These are phyloP conservation scores for Morone chrysops DNA, from an alignment of 2,113 vertebrate species.

Conservation along the genomic window DNA sequence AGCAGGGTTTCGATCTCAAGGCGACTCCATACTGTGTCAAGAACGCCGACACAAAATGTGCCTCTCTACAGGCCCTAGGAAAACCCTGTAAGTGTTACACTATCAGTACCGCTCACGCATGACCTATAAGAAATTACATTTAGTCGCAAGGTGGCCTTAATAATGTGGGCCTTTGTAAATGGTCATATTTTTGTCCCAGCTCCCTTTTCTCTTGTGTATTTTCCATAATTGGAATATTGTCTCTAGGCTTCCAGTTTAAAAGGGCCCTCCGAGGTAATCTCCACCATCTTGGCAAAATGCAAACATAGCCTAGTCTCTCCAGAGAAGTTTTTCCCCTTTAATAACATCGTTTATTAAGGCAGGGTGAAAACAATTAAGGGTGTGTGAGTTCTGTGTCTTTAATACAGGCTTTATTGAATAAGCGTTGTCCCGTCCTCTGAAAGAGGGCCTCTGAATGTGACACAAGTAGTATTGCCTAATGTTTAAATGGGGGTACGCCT, in stretches of 20 bases:
- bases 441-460: constrained; percentile 61
- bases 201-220: constrained; percentile 43
- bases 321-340: constrained; percentile 67
- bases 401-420: constrained; percentile 77
- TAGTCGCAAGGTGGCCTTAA: constrained; percentile 60
- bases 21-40: constrained; percentile 35
- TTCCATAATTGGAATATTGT: constrained; percentile 74
- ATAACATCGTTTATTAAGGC: constrained; percentile 79
- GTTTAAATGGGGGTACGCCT: constrained; percentile 58
- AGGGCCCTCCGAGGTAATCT: constrained; percentile 71
- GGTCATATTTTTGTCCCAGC: constrained; percentile 19
- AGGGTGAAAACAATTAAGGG: constrained; percentile 78
- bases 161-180: constrained; percentile 57
- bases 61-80: constrained; percentile 15
- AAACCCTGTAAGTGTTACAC: constrained; percentile 48
- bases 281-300: constrained; percentile 73
- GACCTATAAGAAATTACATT: constrained; percentile 45
- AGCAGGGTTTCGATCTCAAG: constrained; percentile 50
- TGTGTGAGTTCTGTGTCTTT: constrained; percentile 66
- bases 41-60: constrained; percentile 49
- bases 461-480: constrained; percentile 64
- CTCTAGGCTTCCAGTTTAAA: constrained; percentile 63
- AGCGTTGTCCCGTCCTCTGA: constrained; percentile 49
- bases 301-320: constrained; percentile 65
- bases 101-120: constrained; percentile 43